A percentile compares a stretch with the other conserved stretches of the same genome.
Evolutionary conservation across 92 coral and sea anemone species (phyloP).

Genomic region (Zoanthus sociatus): DNA sequence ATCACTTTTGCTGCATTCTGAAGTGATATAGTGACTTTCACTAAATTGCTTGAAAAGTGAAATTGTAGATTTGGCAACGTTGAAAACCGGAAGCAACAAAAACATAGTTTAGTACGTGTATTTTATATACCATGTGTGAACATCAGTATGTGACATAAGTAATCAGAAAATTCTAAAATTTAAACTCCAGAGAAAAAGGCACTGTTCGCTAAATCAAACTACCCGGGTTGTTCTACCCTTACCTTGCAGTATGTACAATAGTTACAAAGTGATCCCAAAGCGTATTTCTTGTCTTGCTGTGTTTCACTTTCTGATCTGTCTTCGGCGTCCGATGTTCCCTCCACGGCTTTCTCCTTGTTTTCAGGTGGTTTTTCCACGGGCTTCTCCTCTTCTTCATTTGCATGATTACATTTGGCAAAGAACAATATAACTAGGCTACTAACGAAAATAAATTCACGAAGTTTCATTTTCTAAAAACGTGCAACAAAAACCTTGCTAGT

Average conservation of each 20-base stretch:
- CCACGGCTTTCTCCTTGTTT: neutral
- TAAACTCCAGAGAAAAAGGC: neutral
- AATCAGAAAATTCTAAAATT: too few relatives aligned
- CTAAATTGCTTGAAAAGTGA: too few relatives aligned
- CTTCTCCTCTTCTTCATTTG: neutral
- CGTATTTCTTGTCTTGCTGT: slow-evolving; percentile 67
- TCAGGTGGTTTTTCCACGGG: slow-evolving; percentile 29
- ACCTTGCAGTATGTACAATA: slow-evolving; percentile 96
- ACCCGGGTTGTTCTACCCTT: slow-evolving; percentile 5
- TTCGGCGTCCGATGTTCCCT: slow-evolving; percentile 42
- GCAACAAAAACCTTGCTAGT: neutral
- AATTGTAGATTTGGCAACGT: too few relatives aligned
- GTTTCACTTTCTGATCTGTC: slow-evolving; percentile 39
- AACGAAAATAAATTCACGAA: neutral
- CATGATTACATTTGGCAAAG: neutral
- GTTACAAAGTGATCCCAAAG: slow-evolving; percentile 81
- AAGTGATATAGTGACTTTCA: too few relatives aligned
- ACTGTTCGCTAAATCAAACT: neutral
- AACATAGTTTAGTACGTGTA: too few relatives aligned
- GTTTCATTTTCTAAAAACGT: slow-evolving; percentile 4
- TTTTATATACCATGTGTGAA: too few relatives aligned
- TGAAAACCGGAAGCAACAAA: too few relatives aligned
- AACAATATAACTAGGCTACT: neutral
- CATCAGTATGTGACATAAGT: too few relatives aligned
- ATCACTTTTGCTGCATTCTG: too few relatives aligned